These are phyloP conservation scores for Brachionus calyciflorus DNA, from an alignment of 1,140 invertebrate species.

Conservation along the genomic window DNA sequence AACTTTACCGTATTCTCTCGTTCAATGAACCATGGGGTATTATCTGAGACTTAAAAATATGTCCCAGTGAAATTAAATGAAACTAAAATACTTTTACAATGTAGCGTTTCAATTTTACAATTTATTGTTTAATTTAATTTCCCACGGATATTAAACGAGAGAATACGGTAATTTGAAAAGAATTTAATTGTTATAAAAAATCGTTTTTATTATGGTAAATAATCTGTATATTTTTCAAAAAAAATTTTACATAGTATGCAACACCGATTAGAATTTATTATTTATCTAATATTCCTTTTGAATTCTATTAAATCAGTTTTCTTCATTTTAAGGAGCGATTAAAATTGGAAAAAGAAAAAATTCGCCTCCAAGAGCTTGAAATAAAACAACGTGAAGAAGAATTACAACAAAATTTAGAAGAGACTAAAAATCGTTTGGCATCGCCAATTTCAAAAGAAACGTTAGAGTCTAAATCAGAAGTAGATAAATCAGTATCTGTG, in stretches of 20 bases:
- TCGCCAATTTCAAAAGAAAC: background rate
- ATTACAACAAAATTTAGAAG: constrained; percentile 24
- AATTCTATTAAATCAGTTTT: background rate
- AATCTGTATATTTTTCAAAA: too few species aligned
- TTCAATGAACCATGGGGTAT: too few species aligned
- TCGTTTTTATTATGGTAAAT: too few species aligned
- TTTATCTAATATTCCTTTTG: background rate
- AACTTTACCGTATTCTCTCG: too few species aligned
- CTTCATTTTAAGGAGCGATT: constrained; percentile 1
- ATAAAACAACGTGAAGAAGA: constrained; percentile 40
- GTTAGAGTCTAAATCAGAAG: background rate
- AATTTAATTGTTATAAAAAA: too few species aligned
- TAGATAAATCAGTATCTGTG: background rate
- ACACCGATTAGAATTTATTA: background rate
- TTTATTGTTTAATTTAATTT: too few species aligned
- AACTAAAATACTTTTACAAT: too few species aligned
- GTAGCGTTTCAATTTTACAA: too few species aligned
- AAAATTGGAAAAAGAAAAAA: constrained; percentile 46
- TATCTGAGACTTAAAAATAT: too few species aligned
- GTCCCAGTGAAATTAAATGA: too few species aligned
- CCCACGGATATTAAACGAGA: too few species aligned
- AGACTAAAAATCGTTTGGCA: background rate
- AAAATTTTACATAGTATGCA: background rate
- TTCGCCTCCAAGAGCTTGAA: constrained; percentile 38
- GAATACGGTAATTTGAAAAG: too few species aligned